Conservation (phyloP, 2,113 vertebrate genomes). For the Murina feae region DNA sequence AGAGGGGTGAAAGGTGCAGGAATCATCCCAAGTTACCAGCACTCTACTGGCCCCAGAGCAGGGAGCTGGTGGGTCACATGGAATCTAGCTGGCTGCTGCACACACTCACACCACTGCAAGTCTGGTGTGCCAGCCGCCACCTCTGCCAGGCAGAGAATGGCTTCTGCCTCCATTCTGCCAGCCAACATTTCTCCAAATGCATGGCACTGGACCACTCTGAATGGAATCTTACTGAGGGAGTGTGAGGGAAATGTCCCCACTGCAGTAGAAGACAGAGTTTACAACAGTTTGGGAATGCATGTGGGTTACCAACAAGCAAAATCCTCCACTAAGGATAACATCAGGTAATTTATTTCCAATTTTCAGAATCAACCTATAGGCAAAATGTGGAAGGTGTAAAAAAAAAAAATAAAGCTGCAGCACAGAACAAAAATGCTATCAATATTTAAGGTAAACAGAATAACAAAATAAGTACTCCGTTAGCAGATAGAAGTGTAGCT, state of each 20-base stretch:
- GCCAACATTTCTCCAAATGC: background rate
- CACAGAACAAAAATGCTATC: background rate
- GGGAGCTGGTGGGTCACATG: too few species aligned
- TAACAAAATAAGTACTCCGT: background rate
- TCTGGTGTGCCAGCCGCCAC: background rate
- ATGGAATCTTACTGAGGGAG: background rate
- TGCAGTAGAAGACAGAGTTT: background rate
- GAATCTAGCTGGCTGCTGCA: background rate
- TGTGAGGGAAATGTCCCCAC: background rate
- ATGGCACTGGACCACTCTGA: background rate
- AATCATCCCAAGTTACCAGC: background rate
- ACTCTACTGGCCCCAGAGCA: background rate
- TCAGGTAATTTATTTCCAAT: background rate
- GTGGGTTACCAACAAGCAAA: background rate
- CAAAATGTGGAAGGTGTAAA: background rate
- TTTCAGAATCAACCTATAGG: background rate
- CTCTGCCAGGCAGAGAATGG: background rate
- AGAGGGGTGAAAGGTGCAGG: background rate
- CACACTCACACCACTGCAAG: background rate
- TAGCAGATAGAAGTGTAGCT: background rate
- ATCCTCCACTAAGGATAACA: background rate
- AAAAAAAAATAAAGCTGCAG: background rate
- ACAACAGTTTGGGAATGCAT: background rate
- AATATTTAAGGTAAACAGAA: background rate
- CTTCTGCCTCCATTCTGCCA: background rate